Evolutionary conservation across 2,113 vertebrate genomes (phyloP).

Genomic region (Platysteira castanea): DNA sequence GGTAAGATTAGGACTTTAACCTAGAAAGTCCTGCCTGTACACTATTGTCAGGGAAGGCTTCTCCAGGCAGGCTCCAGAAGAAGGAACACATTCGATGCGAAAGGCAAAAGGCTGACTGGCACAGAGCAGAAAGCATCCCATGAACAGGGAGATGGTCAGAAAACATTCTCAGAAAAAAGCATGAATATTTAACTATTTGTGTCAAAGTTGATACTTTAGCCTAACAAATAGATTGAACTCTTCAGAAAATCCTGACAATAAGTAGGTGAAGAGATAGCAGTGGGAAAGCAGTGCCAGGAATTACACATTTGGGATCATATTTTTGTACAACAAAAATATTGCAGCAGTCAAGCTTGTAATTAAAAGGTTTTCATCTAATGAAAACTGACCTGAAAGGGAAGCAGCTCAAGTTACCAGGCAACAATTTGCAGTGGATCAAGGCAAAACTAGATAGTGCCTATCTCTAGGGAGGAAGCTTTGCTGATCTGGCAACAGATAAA

Average conservation of each 20-base stretch:
- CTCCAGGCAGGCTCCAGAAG: background rate
- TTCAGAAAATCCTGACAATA: background rate
- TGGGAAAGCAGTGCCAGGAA: background rate
- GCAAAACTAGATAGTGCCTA: conserved; percentile 17
- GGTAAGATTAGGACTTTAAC: background rate
- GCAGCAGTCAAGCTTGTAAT: conserved; percentile 1
- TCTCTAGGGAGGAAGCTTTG: conserved; percentile 14
- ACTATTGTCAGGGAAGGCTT: background rate
- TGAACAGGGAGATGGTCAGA: background rate
- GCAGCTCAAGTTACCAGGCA: conserved; percentile 32
- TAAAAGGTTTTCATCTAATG: conserved; percentile 30
- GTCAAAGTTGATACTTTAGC: background rate
- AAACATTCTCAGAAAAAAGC: background rate
- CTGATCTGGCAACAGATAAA: conserved; percentile 23
- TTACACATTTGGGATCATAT: background rate
- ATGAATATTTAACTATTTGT: background rate
- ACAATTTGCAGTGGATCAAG: conserved; percentile 21
- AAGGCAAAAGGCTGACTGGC: background rate
- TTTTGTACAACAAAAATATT: conserved; percentile 28
- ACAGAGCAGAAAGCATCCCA: background rate
- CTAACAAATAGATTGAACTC: background rate
- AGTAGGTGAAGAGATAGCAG: background rate
- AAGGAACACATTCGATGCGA: background rate
- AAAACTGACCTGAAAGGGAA: conserved; percentile 28
- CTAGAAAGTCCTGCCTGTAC: background rate